Evolutionary conservation across 2,888 invertebrate species (phyloP), one percentile per base, ranked within the genome.

Genomic region (Eupithecia centaureata): DNA sequence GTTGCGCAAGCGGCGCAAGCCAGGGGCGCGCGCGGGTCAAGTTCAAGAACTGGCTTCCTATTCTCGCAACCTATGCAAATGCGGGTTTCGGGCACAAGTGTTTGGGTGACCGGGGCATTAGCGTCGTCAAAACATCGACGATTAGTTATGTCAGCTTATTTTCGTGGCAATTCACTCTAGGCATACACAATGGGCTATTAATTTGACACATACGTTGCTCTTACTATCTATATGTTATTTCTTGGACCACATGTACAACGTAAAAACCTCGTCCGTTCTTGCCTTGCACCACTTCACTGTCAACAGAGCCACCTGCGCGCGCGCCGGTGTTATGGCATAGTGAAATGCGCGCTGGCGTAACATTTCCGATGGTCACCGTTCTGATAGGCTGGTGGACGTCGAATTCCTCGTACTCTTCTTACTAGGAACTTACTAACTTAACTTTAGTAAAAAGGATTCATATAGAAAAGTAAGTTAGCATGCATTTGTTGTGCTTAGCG

Each of bases 1-100:
- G 70, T 83, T 84, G 78, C 80, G 82, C 77, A 83, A 82, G 59
- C 72, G 71, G 64, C 65, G 66, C 79, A 82, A 83, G 79, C 8
- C 74, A 82, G 60, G 62, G 70, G 82, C 77, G 78, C 5, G n/a
- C 64, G 73, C 72, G 69, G 76, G 80, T 79, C 81, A 82, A 81
- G 81, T 78, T 80, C 78, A 75, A 54, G 57, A 61, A 63, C 63
- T 65, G 56, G 65, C 63, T 70, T 70, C 66, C 66, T 67, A 61
- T 70, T 66, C 63, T 63, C 63, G 66, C 63, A 66, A 70, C 63
- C 56, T 58, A 70, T 70, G 70, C 57, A 64, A 70, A 70, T 58
- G 22, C 25, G 57, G 18, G 28, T 58, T 58, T 33, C 22, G 33
- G 42, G 15, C n/a, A 58, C 63, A 27, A 22, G 38, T 59, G 30